Percentiles rank a stretch among this genome's conserved stretches.
phyloP scores from a whole-genome alignment of 2,888 invertebrate genomes.

The Scaptodrosophila latifasciaeformis region DNA sequence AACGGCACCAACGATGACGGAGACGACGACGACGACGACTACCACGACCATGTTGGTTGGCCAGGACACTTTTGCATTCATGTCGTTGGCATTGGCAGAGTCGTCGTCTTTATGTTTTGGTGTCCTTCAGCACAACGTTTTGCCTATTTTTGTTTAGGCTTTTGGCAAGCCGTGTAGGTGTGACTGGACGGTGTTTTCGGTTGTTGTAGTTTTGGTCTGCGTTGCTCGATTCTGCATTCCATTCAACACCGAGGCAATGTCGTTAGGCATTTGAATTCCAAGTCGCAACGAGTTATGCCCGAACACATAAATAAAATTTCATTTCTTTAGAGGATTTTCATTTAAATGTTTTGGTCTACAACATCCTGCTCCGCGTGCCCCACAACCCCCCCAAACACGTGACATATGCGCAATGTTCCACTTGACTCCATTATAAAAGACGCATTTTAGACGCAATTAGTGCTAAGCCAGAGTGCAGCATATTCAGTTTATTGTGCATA shows the following conservation, averaged over 20 bases:
- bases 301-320: conserved; percentile 35
- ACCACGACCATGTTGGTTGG: conserved; percentile 36
- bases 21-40: conserved; percentile 34
- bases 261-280: conserved; percentile 32
- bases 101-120: conserved; percentile 29
- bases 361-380: conserved; percentile 11
- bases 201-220: not conserved
- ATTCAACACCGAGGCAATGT: conserved; percentile 26
- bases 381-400: not conserved
- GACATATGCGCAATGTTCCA: conserved; percentile 13
- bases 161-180: conserved; percentile 38
- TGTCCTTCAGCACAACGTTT: conserved; percentile 44
- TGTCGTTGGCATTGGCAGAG: conserved; percentile 15
- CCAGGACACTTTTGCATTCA: conserved; percentile 58
- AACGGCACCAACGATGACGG: conserved; percentile 48
- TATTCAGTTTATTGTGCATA: conserved; percentile 31
- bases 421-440: not conserved
- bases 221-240: conserved; percentile 14
- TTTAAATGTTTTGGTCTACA: conserved; percentile 20
- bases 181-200: conserved; percentile 12
- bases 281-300: conserved; percentile 18
- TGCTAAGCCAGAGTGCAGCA: conserved; percentile 4
- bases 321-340: conserved; percentile 39
- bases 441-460: conserved; percentile 36
- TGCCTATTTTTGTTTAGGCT: conserved; percentile 9